Conservation (phyloP, 2,888 invertebrate genomes). For the Rhagophthalmus giganteus region DNA sequence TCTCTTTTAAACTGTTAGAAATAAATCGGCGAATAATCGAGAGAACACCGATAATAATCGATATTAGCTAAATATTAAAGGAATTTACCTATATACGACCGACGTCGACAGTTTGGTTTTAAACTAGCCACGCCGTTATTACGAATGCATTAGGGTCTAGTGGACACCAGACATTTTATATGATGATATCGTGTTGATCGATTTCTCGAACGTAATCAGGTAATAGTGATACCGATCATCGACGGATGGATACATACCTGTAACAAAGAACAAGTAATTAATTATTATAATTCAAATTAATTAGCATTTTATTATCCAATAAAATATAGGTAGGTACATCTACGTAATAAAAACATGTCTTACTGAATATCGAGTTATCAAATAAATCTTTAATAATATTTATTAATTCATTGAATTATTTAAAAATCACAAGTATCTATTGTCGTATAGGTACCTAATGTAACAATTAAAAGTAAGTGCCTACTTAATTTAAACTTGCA, state of each 20-base stretch:
- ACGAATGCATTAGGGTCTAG: constrained; percentile 18
- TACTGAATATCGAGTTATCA: too few relatives aligned
- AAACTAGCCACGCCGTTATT: constrained; percentile 12
- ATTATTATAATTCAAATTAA: constrained; percentile 25
- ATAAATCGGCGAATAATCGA: constrained; percentile 13
- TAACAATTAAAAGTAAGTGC: too few relatives aligned
- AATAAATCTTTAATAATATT: too few relatives aligned
- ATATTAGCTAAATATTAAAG: constrained; percentile 14
- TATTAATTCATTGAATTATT: too few relatives aligned
- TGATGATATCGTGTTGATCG: constrained; percentile 21
- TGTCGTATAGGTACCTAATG: too few relatives aligned
- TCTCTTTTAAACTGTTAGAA: constrained; percentile 7
- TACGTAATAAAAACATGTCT: too few relatives aligned
- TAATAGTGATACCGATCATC: constrained; percentile 17
- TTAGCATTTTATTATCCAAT: constrained; percentile 21
- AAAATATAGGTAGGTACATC: too few relatives aligned
- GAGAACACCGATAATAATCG: constrained; percentile 11
- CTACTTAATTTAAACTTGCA: too few relatives aligned
- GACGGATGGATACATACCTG: constrained; percentile 20
- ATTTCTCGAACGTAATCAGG: constrained; percentile 23
- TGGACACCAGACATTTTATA: constrained; percentile 16
- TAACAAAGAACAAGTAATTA: constrained; percentile 31
- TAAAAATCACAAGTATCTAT: too few relatives aligned
- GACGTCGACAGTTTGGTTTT: constrained; percentile 5
- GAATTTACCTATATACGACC: too few relatives aligned